Base-by-base conservation (phyloP, 1,140 invertebrate genomes). In the Patella vulgata region DNA sequence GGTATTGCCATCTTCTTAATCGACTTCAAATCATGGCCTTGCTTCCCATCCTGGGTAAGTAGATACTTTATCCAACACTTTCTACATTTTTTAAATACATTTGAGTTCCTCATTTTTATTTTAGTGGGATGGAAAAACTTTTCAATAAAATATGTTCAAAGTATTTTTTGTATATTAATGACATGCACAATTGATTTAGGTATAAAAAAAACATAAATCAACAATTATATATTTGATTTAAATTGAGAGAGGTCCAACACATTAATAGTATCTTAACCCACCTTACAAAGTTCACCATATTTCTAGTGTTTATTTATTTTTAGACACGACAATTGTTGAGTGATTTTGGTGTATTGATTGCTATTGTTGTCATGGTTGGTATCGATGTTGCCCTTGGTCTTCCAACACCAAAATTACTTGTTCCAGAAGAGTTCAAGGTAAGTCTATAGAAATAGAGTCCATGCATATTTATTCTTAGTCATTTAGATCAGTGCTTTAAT, bases 301-400 rank as follows among this genome's bases (percentile, higher is more conserved):
- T n/a, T 36, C 14, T 36, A 8, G 33, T 36, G 33, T 5, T 36
- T 28, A 6, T 47, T 47, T 40, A 40, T 28, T 73, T 77, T 27
- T 66, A 84, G 77, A 89, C 98, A 11, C 90, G 97, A 52, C 90
- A 92, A 84, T 89, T 97, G 56, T 89, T 98, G 33, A 97, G 95
- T 77, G 97, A 99, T 83, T 99, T 99, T 84, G 93, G 95, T 28
- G 97, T 99, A 0, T 93, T 98, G 59, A 96, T 99, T 75, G 94
- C 96, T 9, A 99, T 99, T 74, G 86, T 95, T 42, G 88, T 90
- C 8, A 99, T 99, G 96, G 91, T 92, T 21, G 82, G 89, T 33
- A 76, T 96, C 47, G 97, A 99, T 81, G 90, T 89, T 71, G 87
- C 88, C 42, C 87, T 94, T 62, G 93, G 93, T 39, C 90, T 99